Evolutionary conservation across 2,888 invertebrate genomes (phyloP), one percentile per base, ranked within the genome.

Genomic region (Leucoptera coffeella): DNA sequence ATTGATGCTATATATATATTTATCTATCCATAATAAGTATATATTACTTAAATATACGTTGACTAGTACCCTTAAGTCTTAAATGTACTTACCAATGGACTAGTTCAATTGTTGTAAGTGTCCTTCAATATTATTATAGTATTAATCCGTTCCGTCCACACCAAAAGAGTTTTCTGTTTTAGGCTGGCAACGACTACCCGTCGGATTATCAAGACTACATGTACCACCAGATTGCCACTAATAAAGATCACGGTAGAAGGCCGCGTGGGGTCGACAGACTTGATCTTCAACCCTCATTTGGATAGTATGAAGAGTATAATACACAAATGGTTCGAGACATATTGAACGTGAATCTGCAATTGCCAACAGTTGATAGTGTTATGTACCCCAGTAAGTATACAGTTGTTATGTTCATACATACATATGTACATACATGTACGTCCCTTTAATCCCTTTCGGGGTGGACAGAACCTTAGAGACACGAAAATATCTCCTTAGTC

Each of bases 291-390:
- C 3, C 85, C 85, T 0, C 45, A 60, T 2, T 54, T 81, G 2
- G 55, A 69, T 0, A 69, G 76, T 25, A 53, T 82, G 38, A 48
- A 56, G 20, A 38, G 43, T 6, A 52, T 71, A 25, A 50, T 85
- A 15, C 45, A 64, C 10, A 52, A 57, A 30, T 78, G 79, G 52
- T 75, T 82, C 41, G 57, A 67, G 14, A 54, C 38, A 78, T 85
- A 35, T 62, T 85, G 37, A 54, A 65, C 9, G 78, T 82, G 3
- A 78, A 78, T 38, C 45, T 58, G 15, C 50, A 64, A 28, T 56
- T 86, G 34, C 78, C 79, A 0, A 71, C 76, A 30, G 65, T 86
- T 3, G 84, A 86, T 39, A 64, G 56, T 22, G 61, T 82, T 17
- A 61, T 85, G 51, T 85, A 86, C 49, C 81, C 83, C 25, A 78